Percentiles rank a stretch among this genome's conserved stretches.
phyloP scores from a whole-genome alignment of 2,113 vertebrate genomes.

The Octodon degus region DNA sequence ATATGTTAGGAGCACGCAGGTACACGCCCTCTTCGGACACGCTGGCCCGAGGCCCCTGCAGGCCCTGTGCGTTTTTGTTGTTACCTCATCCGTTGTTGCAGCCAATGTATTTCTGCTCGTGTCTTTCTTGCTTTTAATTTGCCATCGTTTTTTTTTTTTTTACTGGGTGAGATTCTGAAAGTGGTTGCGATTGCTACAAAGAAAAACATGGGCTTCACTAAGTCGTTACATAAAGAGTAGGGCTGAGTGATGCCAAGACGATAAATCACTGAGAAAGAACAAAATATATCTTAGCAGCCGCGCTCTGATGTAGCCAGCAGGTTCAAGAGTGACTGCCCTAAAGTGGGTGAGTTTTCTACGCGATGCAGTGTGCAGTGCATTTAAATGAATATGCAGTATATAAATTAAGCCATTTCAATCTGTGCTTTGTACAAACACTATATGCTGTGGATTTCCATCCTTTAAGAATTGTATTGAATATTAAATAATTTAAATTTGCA shows the following conservation, averaged over 20 bases:
- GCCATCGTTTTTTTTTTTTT: background rate
- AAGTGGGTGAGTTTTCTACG: too few relatives aligned
- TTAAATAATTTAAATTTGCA: too few relatives aligned
- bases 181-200: background rate
- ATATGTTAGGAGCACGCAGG: background rate
- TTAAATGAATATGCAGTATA: too few relatives aligned
- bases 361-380: too few relatives aligned
- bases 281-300: too few relatives aligned
- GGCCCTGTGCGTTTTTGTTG: background rate
- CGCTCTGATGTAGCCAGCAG: too few relatives aligned
- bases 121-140: constrained; percentile 19
- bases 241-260: background rate
- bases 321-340: too few relatives aligned
- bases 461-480: too few relatives aligned
- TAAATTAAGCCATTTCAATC: too few relatives aligned
- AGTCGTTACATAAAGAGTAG: background rate
- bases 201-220: background rate
- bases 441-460: too few relatives aligned
- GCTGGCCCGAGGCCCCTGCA: background rate
- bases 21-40: background rate
- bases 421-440: too few relatives aligned
- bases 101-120: background rate
- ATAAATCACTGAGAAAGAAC: background rate
- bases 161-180: constrained; percentile 29
- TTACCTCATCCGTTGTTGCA: background rate